Percentiles rank a stretch among this genome's conserved stretches.
phyloP scores from a whole-genome alignment of 2,797 vertebrate species.

The Anableps anableps region DNA sequence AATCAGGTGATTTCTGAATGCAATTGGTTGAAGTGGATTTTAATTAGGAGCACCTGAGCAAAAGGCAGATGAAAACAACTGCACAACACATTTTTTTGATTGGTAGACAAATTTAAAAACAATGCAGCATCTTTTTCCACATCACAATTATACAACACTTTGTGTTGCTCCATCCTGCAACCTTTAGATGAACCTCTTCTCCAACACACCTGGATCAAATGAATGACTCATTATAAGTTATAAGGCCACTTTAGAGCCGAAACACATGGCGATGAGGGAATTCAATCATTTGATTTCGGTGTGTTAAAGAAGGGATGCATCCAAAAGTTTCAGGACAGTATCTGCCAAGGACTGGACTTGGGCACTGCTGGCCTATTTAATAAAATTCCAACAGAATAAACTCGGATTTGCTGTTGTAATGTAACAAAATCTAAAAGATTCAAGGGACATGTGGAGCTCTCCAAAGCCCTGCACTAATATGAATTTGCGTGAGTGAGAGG shows the following conservation, averaged over 20 bases:
- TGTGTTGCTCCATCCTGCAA: not conserved
- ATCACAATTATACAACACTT: not conserved
- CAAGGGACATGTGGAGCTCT: not conserved
- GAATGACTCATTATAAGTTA: not conserved
- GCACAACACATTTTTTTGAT: not conserved
- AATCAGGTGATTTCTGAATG: not conserved
- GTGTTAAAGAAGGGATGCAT: not conserved
- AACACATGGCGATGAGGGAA: not conserved
- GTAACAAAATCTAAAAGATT: not conserved
- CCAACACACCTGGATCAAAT: not conserved
- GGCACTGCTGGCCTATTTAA: not conserved
- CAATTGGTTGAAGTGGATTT: not conserved
- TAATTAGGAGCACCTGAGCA: not conserved
- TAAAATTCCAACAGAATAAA: not conserved
- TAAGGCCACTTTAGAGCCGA: not conserved
- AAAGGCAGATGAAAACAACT: not conserved
- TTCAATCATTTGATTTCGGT: not conserved
- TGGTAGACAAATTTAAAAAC: not conserved
- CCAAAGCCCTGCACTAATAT: not conserved
- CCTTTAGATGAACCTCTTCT: not conserved
- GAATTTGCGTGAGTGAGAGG: slow-evolving; percentile 17
- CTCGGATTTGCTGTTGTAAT: not conserved
- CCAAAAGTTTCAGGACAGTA: not conserved
- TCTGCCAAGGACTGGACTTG: not conserved
- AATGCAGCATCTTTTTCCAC: not conserved